Base-by-base conservation (phyloP, 2,113 vertebrate genomes). In the Aviceda subcristata region DNA sequence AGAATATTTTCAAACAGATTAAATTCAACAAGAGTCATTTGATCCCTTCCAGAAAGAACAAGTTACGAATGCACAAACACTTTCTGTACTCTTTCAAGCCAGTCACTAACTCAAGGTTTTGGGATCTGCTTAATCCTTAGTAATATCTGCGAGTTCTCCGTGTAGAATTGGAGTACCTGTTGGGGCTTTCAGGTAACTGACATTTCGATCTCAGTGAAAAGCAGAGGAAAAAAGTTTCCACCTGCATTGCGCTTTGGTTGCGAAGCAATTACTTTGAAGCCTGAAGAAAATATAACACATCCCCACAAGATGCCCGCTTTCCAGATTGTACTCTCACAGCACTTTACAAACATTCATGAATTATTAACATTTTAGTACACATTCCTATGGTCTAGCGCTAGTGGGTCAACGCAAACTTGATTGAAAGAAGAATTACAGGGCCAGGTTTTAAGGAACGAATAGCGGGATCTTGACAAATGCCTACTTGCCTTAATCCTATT, bases 341-440 rank as follows among this genome's bases (percentile, higher is more conserved):
- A 82, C 36, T 85, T 88, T 55, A 95, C 27, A 90, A 86, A 59
- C 36, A 62, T 34, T 51, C 38, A 77, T 51, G 11, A 94, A 79
- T 91, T 91, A 94, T 53, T 87, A 88, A 82, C 60, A 85, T 81
- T 92, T 85, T 15, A 30, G 62, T 62, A 41, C 20, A 79, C 26
- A 24, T 68, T 76, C 64, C 74, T 90, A 46, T 66, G 63, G 32
- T 76, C 73, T 68, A 90, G n/a, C 22, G 74, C 50, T 27, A 62
- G n/a, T 74, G 22, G 45, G 50, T 86, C 50, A 73, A 69, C 67
- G 73, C 39, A 76, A 79, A 90, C 18, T 62, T 53, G 50, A 76
- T 8, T 86, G 75, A 93, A 93, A 93, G 87, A 95, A 79, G 87
- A 95, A 79, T 80, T 88, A 83, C 92, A 92, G n/a, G 16, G 39